Conservation (phyloP, 2,113 vertebrate species). For the Oophaga pumilio region DNA sequence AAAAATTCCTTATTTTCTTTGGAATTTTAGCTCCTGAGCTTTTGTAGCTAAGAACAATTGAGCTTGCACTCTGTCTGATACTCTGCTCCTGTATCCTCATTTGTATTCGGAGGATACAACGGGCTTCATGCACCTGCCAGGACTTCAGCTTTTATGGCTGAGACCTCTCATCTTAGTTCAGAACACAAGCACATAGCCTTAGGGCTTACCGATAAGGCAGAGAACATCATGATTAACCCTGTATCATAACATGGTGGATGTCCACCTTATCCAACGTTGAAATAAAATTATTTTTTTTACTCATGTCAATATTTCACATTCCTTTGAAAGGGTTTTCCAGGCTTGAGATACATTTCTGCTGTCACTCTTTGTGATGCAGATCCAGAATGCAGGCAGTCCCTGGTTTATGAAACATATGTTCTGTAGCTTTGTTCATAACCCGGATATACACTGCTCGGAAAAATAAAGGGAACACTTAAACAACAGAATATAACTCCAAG, state of each 20-base stretch:
- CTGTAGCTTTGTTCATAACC: too few species aligned
- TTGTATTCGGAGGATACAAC: slow-evolving; percentile 45
- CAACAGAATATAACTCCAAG: too few species aligned
- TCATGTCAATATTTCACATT: not conserved
- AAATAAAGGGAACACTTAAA: too few species aligned
- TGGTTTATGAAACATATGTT: too few species aligned
- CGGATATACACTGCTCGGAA: too few species aligned
- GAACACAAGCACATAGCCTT: slow-evolving; percentile 42
- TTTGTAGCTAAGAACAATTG: not conserved
- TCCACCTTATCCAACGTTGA: not conserved
- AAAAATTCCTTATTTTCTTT: slow-evolving; percentile 38
- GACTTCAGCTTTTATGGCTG: slow-evolving; percentile 32
- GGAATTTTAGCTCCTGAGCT: not conserved
- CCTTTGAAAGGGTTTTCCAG: not conserved
- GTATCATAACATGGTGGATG: not conserved
- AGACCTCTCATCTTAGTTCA: slow-evolving; percentile 45
- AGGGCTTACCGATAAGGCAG: not conserved
- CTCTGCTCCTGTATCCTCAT: slow-evolving; percentile 43
- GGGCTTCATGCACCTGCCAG: slow-evolving; percentile 50
- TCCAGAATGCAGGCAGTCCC: too few species aligned
- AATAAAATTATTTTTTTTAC: not conserved
- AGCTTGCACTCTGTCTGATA: slow-evolving; percentile 2
- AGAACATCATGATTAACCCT: slow-evolving; percentile 15
- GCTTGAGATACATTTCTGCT: too few species aligned
- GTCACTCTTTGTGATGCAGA: too few species aligned